Percentiles rank a stretch among this genome's conserved stretches.
Evolutionary conservation across 2,888 invertebrate genomes (phyloP).

Genomic region (Mimachlamys varia): DNA sequence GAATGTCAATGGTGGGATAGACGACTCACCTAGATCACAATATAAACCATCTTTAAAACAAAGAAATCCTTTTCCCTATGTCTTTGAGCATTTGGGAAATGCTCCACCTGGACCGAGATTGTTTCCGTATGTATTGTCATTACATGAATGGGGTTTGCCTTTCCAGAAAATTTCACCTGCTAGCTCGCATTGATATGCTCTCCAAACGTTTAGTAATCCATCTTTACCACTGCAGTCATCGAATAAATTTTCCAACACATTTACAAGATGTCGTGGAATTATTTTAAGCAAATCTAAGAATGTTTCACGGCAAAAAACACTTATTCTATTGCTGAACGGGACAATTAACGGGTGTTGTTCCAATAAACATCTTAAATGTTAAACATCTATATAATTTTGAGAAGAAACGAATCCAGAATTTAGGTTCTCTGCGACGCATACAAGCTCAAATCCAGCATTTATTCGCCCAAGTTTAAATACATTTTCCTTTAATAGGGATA

Average conservation of each 20-base stretch:
- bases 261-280: slow-evolving; percentile 2
- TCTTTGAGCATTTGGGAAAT: slow-evolving; percentile 1
- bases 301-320: background rate
- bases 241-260: background rate
- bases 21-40: slow-evolving; percentile 22
- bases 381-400: no score
- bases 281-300: background rate
- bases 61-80: slow-evolving; percentile 38
- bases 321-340: background rate
- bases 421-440: no score
- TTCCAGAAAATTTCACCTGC: slow-evolving; percentile 34
- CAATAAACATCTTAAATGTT: background rate
- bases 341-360: slow-evolving; percentile 5
- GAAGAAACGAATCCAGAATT: no score
- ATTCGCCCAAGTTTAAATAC: no score
- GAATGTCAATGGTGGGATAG: slow-evolving; percentile 24
- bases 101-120: slow-evolving; percentile 32
- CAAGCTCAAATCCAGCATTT: no score
- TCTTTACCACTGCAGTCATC: background rate
- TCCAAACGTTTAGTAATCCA: slow-evolving; percentile 37
- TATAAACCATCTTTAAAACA: background rate
- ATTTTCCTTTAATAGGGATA: no score
- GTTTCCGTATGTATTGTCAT: slow-evolving; percentile 7
- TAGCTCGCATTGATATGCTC: slow-evolving; percentile 1
- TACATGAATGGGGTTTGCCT: background rate